Conservation (phyloP, 2,113 vertebrate species). For the Corynorhinus townsendii region DNA sequence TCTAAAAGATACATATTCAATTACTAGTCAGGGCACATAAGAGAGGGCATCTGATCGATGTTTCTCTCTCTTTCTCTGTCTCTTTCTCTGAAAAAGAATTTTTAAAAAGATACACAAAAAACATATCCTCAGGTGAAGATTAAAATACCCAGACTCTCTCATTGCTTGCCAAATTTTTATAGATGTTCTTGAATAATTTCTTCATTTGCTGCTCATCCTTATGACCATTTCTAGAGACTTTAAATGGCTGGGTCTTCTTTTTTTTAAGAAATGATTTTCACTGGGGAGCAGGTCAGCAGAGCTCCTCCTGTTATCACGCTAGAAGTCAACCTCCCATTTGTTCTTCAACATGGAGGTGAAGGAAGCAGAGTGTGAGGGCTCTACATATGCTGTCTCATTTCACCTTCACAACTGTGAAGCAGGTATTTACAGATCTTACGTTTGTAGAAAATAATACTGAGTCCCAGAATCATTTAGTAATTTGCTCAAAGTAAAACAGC, state of each 20-base stretch:
- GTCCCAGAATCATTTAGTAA: neutral
- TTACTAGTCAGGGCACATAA: neutral
- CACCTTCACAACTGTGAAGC: neutral
- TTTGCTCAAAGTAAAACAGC: neutral
- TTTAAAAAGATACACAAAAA: too few relatives aligned
- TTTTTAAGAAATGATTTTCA: neutral
- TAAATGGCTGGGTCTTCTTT: neutral
- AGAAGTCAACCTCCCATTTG: neutral
- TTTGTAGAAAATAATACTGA: neutral
- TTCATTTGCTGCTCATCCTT: neutral
- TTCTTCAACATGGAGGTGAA: neutral
- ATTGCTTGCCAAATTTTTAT: neutral
- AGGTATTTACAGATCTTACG: neutral
- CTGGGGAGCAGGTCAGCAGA: neutral
- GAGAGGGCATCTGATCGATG: neutral
- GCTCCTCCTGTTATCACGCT: neutral
- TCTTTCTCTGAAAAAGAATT: neutral
- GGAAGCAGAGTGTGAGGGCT: neutral
- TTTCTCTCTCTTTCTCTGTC: neutral
- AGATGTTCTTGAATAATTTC: constrained; percentile 1
- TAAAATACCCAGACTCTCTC: neutral
- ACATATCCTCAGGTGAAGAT: neutral
- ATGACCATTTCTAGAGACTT: neutral
- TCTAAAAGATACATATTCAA: neutral
- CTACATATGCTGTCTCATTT: neutral